Evolutionary conservation across 2,113 vertebrate genomes (phyloP).

Genomic region (Andinoacara biseriatus): DNA sequence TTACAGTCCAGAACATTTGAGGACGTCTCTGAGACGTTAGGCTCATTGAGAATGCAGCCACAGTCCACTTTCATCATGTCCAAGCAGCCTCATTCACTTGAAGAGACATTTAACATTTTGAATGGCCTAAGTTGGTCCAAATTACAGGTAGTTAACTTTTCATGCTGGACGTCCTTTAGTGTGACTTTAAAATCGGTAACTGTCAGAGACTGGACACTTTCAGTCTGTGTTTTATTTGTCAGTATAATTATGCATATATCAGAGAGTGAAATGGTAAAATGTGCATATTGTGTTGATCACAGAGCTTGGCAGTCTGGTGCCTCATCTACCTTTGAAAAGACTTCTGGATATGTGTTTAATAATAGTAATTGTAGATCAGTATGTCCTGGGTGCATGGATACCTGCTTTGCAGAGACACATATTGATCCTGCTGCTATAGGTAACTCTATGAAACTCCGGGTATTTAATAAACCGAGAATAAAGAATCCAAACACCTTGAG

Average conservation of each 20-base stretch:
- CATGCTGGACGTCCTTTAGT: neutral
- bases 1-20: neutral
- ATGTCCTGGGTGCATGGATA: no score
- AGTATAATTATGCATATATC: no score
- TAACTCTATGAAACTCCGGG: neutral
- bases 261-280: no score
- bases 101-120: slow-evolving; percentile 12
- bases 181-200: neutral
- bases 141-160: neutral
- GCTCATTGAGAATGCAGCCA: neutral
- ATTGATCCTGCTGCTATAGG: neutral
- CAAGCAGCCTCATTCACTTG: neutral
- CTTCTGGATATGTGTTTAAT: no score
- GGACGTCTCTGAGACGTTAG: neutral
- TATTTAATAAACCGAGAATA: neutral
- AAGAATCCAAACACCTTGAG: accelerated
- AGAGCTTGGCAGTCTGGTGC: no score
- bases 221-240: neutral
- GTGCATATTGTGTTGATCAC: no score
- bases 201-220: neutral
- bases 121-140: neutral
- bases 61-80: neutral
- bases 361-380: no score
- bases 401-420: neutral
- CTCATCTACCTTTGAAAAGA: no score